Conservation (phyloP, 2,797 vertebrate genomes). For the Sebastes matsubarae region DNA sequence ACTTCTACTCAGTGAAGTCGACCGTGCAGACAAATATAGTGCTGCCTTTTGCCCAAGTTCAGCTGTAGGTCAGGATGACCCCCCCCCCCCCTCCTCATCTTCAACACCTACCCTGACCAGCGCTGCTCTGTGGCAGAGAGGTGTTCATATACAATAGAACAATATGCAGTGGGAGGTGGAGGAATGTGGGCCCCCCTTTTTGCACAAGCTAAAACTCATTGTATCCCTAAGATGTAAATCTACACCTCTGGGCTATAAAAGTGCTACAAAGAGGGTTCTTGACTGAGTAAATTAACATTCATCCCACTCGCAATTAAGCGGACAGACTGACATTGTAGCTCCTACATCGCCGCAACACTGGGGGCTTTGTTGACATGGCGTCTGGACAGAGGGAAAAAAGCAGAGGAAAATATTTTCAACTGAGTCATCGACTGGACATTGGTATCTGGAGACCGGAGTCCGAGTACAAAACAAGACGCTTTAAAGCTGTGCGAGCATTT, state of each 20-base stretch:
- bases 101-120: slow-evolving; percentile 65
- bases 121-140: slow-evolving; percentile 73
- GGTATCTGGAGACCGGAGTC: slow-evolving; percentile 72
- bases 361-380: slow-evolving; percentile 84
- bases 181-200: slow-evolving; percentile 82
- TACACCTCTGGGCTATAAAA: slow-evolving; percentile 85
- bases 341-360: slow-evolving; percentile 80
- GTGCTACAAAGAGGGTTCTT: slow-evolving; percentile 85
- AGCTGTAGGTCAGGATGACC: slow-evolving; percentile 64
- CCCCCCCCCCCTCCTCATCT: slow-evolving; percentile 44
- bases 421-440: slow-evolving; percentile 84
- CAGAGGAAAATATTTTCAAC: slow-evolving; percentile 86
- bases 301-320: slow-evolving; percentile 85
- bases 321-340: slow-evolving; percentile 86
- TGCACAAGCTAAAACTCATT: slow-evolving; percentile 80
- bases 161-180: slow-evolving; percentile 80
- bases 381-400: slow-evolving; percentile 81
- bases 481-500: slow-evolving; percentile 41
- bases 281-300: slow-evolving; percentile 81
- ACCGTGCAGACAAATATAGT: slow-evolving; percentile 32
- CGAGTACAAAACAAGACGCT: slow-evolving; percentile 73
- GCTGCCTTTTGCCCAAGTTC: slow-evolving; percentile 71
- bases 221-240: slow-evolving; percentile 82
- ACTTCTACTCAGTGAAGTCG: slow-evolving; percentile 19
- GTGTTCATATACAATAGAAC: slow-evolving; percentile 81